Evolutionary conservation across 2,888 invertebrate species (phyloP), one percentile per base, ranked within the genome.

Genomic region (Plebejus argus): DNA sequence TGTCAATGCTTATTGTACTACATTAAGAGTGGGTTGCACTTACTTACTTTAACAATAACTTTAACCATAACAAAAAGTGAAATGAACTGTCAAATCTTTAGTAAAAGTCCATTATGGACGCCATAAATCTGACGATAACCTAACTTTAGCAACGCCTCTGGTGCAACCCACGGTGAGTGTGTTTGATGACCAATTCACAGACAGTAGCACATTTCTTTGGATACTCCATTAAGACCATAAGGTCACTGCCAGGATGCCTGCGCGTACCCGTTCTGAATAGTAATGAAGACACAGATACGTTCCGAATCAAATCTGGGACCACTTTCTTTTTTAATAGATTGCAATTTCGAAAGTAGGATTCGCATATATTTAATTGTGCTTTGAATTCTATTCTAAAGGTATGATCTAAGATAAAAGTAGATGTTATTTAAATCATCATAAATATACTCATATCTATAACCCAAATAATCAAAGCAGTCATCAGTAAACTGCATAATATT

Each of bases 261-360:
- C 15, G 8, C 20, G 49, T 45, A 53, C 74, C 49, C 74, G 74
- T 49, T 49, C 74, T 74, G 74, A 74, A 74, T 74, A 74, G 53
- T 53, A 74, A 74, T 74, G 23, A 74, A 74, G 74, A 20, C 72
- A 72, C 72, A 72, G 72, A 53, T 74, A 74, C 74, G 53, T 49
- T 28, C 53, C 15, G 74, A 49, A 72, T 72, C 39, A 72, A 23
- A 74, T 28, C 74, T 74, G 74, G 74, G 23, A 74, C 74, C 74
- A 74, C 74, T 74, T 74, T 74, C 74, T 74, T 74, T 53, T 45
- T 74, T 49, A 35, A 71, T 35, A 35, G 74, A 74, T 23, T 49
- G 74, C 74, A 23, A 72, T 45, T 39, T 72, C 45, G 72, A 72
- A 39, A 72, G 72, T 72, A 72, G 72, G 72, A 49, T 72, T 45